Base-by-base conservation (phyloP, 2,888 invertebrate species). In the Platycnemis pennipes region DNA sequence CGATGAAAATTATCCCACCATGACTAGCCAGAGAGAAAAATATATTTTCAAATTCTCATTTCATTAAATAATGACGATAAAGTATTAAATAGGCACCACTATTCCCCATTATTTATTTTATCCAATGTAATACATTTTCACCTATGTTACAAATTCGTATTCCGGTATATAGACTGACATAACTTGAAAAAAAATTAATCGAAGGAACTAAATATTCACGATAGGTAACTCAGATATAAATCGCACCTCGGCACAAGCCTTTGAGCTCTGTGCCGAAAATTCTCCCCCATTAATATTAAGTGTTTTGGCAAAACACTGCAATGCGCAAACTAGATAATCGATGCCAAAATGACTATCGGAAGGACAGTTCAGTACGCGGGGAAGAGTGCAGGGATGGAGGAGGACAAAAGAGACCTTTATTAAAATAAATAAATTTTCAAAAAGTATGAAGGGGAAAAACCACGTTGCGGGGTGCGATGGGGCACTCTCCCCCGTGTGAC, bases 241-340 rank as follows among this genome's bases (percentile, higher is more conserved):
- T 77, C 77, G 77, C 77, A 77, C 37, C 77, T 77, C 77, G 37
- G 77, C 77, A 37, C 77, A 37, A 37, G 22, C 31, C 77, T 31
- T n/a, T 13, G 63, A 37, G 77, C 77, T 37, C 77, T 37, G 77
- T 77, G 37, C 77, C 77, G 77, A 77, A 77, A 77, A 77, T 77
- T 8, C 77, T 77, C 31, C 1, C 37, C 63, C 91, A 91, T 91
- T 91, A 42, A 91, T 63, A 91, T 91, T 91, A 91, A 91, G 91
- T 63, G 91, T 63, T 91, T 69, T 63, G 56, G 37, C 91, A 91
- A 77, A 91, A 45, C 91, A 91, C 91, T 91, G 91, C 91, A 91
- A 91, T 91, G 91, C 91, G 91, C 91, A 91, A 91, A 91, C 91
- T 91, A 56, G n/a, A 91, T 91, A 91, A 91, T 91, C 91, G 69